Conservation (phyloP, 2,113 vertebrate species). For the Hypanus sabinus region DNA sequence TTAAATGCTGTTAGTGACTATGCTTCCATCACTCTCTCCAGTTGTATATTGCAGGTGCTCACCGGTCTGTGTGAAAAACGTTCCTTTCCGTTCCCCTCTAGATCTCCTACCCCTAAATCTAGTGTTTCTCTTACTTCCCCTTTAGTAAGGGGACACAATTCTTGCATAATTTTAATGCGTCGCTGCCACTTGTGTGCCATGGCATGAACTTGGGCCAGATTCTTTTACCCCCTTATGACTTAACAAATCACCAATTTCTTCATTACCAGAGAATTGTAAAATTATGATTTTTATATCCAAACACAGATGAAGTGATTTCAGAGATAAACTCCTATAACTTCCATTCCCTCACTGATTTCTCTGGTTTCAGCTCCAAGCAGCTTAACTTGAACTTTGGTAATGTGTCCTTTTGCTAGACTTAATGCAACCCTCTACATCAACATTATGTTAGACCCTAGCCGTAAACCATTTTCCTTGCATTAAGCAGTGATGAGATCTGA, state of each 20-base stretch:
- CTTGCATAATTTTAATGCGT: too few relatives aligned
- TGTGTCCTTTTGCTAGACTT: background rate
- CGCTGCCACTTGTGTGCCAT: too few relatives aligned
- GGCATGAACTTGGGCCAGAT: too few relatives aligned
- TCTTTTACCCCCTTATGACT: background rate
- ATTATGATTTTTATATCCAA: background rate
- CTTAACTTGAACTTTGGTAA: background rate
- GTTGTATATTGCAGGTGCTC: too few relatives aligned
- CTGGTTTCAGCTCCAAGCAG: background rate
- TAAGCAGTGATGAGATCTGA: background rate
- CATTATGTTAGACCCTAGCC: background rate
- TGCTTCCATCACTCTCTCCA: too few relatives aligned
- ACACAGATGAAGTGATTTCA: background rate
- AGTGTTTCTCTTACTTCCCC: too few relatives aligned
- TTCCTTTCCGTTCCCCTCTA: too few relatives aligned
- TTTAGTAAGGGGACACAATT: too few relatives aligned
- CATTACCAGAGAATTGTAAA: background rate
- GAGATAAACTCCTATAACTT: background rate
- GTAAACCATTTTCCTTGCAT: background rate
- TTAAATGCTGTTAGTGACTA: too few relatives aligned
- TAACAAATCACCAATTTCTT: background rate
- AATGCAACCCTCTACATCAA: background rate
- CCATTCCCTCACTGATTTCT: background rate
- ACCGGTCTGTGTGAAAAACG: too few relatives aligned
- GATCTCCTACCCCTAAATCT: too few relatives aligned